A percentile compares a stretch with the other conserved stretches of the same genome.
These are phyloP conservation scores for Ptychoptera albimana DNA, from an alignment of 2,888 invertebrate species.

Conservation along the genomic window DNA sequence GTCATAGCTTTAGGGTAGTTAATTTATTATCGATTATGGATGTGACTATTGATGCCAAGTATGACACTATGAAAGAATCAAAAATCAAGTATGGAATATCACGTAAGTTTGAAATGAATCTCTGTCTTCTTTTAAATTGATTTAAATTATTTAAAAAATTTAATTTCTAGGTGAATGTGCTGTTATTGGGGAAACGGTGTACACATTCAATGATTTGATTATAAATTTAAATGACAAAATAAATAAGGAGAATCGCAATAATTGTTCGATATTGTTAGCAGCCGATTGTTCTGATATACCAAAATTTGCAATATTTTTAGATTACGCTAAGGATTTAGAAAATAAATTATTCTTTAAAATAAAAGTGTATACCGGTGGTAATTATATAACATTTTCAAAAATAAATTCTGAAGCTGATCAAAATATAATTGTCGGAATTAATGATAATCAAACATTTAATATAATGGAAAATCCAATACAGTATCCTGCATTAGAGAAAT, in stretches of 20 bases:
- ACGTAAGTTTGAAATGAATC: conserved; percentile 14
- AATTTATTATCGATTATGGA: conserved; percentile 24
- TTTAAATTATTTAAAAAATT: conserved; percentile 5
- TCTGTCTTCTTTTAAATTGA: not conserved
- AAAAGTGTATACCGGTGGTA: conserved; percentile 26
- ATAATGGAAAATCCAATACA: conserved; percentile 24
- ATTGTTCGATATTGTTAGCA: conserved; percentile 15
- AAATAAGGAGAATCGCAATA: not conserved
- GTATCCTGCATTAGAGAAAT: conserved; percentile 23
- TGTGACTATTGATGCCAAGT: conserved; percentile 26
- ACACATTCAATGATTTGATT: conserved; percentile 27
- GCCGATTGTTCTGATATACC: conserved; percentile 27
- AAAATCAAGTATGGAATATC: conserved; percentile 21
- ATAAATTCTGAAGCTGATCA: conserved; percentile 8
- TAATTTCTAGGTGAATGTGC: conserved; percentile 23
- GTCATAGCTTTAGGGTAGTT: conserved; percentile 25
- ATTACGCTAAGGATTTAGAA: conserved; percentile 11
- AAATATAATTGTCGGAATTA: conserved; percentile 22
- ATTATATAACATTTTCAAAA: conserved; percentile 21
- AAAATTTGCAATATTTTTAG: conserved; percentile 26
- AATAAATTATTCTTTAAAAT: conserved; percentile 16
- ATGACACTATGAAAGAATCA: conserved; percentile 24
- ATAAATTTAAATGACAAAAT: conserved; percentile 16
- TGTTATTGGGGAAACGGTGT: conserved; percentile 26
- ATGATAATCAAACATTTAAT: conserved; percentile 19